A percentile compares a stretch with the other conserved stretches of the same genome.
phyloP scores from a whole-genome alignment of 2,888 invertebrate species.

The Drosophila anomelani region DNA sequence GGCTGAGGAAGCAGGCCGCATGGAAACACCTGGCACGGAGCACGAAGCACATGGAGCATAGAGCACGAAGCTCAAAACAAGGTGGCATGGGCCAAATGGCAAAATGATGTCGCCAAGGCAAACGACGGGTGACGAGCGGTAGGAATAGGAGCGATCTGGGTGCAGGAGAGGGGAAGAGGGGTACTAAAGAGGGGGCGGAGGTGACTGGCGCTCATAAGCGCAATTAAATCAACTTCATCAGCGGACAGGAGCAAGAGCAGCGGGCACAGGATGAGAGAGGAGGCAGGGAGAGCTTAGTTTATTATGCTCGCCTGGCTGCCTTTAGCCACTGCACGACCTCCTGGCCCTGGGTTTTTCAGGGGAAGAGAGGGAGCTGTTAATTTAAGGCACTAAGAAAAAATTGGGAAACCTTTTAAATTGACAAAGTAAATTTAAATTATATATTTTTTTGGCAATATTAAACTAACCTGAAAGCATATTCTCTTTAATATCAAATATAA shows the following conservation, averaged over 20 bases:
- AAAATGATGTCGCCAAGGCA: conserved; percentile 44
- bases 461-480: too few relatives aligned
- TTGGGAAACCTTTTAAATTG: too few relatives aligned
- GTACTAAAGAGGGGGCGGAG: background rate
- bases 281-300: conserved; percentile 54
- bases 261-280: conserved; percentile 12
- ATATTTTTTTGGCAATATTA: too few relatives aligned
- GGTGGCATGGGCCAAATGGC: conserved; percentile 35
- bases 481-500: too few relatives aligned
- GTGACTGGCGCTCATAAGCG: conserved; percentile 52
- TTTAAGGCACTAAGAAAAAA: conserved; percentile 19
- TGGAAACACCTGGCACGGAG: conserved; percentile 44
- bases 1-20: conserved; percentile 37
- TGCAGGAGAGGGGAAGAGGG: background rate
- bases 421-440: too few relatives aligned
- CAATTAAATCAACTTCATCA: conserved; percentile 73
- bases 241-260: conserved; percentile 39
- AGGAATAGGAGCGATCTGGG: background rate
- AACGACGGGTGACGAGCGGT: conserved; percentile 11
- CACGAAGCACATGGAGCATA: conserved; percentile 3
- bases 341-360: background rate
- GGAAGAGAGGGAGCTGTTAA: conserved; percentile 10
- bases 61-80: conserved; percentile 7
- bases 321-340: conserved; percentile 21
- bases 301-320: conserved; percentile 63